phyloP scores from a whole-genome alignment of 2,888 invertebrate species.

The Thereva unica region DNA sequence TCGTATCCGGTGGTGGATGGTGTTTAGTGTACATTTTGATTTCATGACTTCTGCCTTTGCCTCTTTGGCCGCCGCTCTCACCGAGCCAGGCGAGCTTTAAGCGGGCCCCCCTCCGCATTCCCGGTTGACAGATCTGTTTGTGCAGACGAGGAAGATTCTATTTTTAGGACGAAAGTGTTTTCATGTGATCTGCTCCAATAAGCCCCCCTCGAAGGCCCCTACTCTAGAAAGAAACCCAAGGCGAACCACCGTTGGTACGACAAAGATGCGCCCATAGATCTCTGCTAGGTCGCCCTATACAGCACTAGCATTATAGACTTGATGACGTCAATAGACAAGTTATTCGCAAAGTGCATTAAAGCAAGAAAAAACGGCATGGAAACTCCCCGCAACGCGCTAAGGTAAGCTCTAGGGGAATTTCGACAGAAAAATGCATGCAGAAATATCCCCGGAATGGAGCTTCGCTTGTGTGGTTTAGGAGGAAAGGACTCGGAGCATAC shows the following conservation, averaged over 20 bases:
- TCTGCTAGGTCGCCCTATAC: conserved; percentile 9
- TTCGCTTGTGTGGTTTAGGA: not conserved
- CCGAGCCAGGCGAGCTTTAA: conserved; percentile 1
- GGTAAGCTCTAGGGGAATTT: too few relatives aligned
- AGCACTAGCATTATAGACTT: conserved; percentile 1
- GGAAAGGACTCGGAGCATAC: not conserved
- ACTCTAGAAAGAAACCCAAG: not conserved
- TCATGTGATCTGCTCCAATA: conserved; percentile 9
- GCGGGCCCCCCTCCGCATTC: not conserved
- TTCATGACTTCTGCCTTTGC: too few relatives aligned
- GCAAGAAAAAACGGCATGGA: not conserved
- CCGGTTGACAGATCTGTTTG: conserved; percentile 6
- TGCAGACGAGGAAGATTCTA: conserved; percentile 20
- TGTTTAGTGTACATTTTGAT: too few relatives aligned
- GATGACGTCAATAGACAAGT: conserved; percentile 28
- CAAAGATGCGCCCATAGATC: not conserved
- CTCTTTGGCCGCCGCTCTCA: too few relatives aligned
- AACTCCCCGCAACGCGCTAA: too few relatives aligned
- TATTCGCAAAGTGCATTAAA: conserved; percentile 5
- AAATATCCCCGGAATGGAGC: too few relatives aligned
- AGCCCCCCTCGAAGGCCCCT: conserved; percentile 8
- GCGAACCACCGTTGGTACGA: not conserved
- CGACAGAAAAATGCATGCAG: too few relatives aligned
- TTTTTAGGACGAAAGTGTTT: conserved; percentile 22
- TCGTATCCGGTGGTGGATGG: too few relatives aligned